Base-by-base conservation (phyloP, 2,113 vertebrate species). In the Chaetorhynchus papuensis region DNA sequence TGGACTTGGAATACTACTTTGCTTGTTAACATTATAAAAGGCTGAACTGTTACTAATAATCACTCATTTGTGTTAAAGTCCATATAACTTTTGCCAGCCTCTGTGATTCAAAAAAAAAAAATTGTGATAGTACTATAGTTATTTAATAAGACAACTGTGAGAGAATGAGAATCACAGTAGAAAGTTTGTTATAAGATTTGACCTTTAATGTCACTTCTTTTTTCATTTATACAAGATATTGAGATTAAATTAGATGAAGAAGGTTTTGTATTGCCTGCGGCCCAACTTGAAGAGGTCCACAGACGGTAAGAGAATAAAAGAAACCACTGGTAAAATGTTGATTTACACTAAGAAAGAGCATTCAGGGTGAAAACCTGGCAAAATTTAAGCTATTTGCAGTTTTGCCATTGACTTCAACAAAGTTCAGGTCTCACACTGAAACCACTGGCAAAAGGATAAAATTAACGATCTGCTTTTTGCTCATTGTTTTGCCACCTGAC, bases 201-300 rank as follows among this genome's bases (percentile, higher is more conserved):
- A 60, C 4, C 47, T 87, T 59, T 57, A 71, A 66, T 90, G 71
- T 79, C 53, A 91, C 59, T 94, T 94, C 45, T 81, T 61, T 81
- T 83, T 96, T 85, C 50, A 79, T 87, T 80, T 90, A 39, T 65
- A 63, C 45, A 88, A 99, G 99, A 99, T 97, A 98, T 99, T 90
- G 99, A 99, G 96, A 98, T 99, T 94, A 99, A 99, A 96, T 96
- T 99, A 72, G 98, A 99, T 68, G 98, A 98, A 97, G 98, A 98
- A 37, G 99, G 99, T 84, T 98, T 98, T 87, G 98, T 99, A 20
- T 89, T 99, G 64, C 98, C 98, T 27, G 98, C 97, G 26, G 94
- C 96, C 39, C 93, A 96, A 5, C 26, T 64, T 49, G 98, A 99
- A 41, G 98, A 99, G 2, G 96, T 99, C 6, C 90, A 97, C 61